Percentiles rank a stretch among this genome's conserved stretches.
Conservation (phyloP, 1,140 invertebrate species). For the Andricus grossulariae region DNA sequence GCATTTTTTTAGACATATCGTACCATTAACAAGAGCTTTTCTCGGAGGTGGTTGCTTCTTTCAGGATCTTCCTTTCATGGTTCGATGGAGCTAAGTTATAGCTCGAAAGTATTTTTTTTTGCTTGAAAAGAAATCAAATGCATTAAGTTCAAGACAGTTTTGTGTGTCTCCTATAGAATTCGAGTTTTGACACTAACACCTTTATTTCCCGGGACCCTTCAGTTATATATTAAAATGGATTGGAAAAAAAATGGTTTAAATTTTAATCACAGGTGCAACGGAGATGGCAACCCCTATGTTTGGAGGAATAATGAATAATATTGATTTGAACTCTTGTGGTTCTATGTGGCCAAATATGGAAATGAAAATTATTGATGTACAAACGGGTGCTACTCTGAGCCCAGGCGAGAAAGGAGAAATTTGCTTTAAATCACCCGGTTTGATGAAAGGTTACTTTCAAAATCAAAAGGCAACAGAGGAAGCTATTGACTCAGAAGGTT, state of each 20-base stretch:
- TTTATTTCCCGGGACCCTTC: not conserved
- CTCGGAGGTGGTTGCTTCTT: too few relatives aligned
- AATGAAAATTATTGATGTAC: constrained; percentile 66
- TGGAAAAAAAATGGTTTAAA: too few relatives aligned
- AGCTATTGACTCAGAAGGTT: constrained; percentile 75
- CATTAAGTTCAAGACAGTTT: not conserved
- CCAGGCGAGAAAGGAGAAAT: constrained; percentile 74
- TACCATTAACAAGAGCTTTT: too few relatives aligned
- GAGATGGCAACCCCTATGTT: constrained; percentile 51
- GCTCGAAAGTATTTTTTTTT: too few relatives aligned
- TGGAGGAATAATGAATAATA: not conserved
- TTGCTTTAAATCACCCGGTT: constrained; percentile 64
- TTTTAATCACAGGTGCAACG: constrained; percentile 53
- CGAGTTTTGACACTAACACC: not conserved
- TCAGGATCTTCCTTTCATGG: too few relatives aligned
- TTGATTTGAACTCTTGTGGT: constrained; percentile 48
- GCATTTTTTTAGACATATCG: too few relatives aligned
- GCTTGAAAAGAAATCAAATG: too few relatives aligned
- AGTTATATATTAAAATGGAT: too few relatives aligned
- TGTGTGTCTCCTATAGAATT: too few relatives aligned
- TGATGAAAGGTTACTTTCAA: constrained; percentile 73
- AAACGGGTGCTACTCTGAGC: constrained; percentile 64
- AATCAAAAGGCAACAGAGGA: constrained; percentile 78
- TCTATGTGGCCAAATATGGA: constrained; percentile 42
- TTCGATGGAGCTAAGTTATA: too few relatives aligned